Evolutionary conservation across 2,797 vertebrate genomes (phyloP), one percentile per base, ranked within the genome.

Genomic region (Columba guinea): DNA sequence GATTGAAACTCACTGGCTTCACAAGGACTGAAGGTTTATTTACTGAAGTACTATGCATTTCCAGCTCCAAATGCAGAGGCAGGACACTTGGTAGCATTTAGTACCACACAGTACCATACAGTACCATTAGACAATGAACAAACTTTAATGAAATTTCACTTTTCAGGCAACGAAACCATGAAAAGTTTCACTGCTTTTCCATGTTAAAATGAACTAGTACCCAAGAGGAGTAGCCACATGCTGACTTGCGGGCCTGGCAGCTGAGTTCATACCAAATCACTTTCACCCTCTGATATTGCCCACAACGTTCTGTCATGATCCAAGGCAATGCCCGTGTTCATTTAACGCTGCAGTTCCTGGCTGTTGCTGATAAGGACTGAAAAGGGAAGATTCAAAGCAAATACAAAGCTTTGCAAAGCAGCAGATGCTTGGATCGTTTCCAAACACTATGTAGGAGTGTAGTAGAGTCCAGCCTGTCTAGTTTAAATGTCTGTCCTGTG

Each of bases 171-270:
- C 35, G 37, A 94, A 79, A 62, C 53, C 76, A 90, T 91, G 58
- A 92, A 86, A 63, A 55, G 9, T 92, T 95, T 90, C 73, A 62
- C 46, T 86, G 49, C 39, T 68, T 95, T 94, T 91, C 24, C 19
- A 11, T 84, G 86, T 94, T 56, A 80, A 92, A 95, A 92, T 79
- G 10, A 65, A 35, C 17, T 49, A 4, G 24, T n/a, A 16, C 49
- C 56, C 44, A 6, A 21, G 52, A 74, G 37, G 32, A 89, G 81
- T 30, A 41, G 51, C 14, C 60, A 3, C 21, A 8, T 9, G 32
- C 67, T 79, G 79, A 11, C 28, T 26, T 30, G 28, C 64, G 37
- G 60, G 27, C 51, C 48, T 34, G 37, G 52, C 37, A 74, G 46
- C 0, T 13, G 68, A 30, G 28, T 2, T 3, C 14, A 1, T 23